phyloP scores from a whole-genome alignment of 2,113 vertebrate genomes.

The Oreotrochilus melanogaster region DNA sequence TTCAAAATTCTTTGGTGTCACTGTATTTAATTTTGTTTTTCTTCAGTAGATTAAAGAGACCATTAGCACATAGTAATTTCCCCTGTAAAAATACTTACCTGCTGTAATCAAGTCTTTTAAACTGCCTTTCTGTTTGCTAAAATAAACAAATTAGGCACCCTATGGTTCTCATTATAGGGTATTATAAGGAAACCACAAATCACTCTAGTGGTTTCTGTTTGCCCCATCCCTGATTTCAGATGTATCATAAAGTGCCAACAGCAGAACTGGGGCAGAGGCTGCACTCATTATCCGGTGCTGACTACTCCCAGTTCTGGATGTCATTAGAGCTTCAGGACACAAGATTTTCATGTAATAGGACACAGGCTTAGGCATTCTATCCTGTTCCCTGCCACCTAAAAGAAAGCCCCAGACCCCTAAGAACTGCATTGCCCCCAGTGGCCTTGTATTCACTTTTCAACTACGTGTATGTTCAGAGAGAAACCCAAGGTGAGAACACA shows the following conservation, averaged over 20 bases:
- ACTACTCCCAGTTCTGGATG: neutral
- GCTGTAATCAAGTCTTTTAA: neutral
- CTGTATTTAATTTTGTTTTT: neutral
- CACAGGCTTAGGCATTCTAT: neutral
- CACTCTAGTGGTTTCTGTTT: neutral
- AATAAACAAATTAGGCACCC: neutral
- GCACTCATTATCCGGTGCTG: neutral
- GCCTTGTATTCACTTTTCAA: neutral
- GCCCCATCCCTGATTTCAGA: rapidly evolving
- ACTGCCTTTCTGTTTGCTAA: neutral
- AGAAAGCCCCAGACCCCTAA: neutral
- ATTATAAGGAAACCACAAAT: neutral
- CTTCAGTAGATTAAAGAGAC: neutral
- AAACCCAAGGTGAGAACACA: neutral
- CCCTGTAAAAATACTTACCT: neutral
- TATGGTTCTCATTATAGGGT: neutral
- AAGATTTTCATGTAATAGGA: neutral
- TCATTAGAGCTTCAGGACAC: neutral
- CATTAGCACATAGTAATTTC: neutral
- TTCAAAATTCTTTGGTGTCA: neutral
- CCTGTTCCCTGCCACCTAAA: neutral
- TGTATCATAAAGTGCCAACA: neutral
- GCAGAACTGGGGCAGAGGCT: neutral
- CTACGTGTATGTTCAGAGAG: rapidly evolving
- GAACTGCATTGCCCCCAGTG: neutral